phyloP scores from a whole-genome alignment of 2,888 invertebrate species.

The Cartodere bifasciata region DNA sequence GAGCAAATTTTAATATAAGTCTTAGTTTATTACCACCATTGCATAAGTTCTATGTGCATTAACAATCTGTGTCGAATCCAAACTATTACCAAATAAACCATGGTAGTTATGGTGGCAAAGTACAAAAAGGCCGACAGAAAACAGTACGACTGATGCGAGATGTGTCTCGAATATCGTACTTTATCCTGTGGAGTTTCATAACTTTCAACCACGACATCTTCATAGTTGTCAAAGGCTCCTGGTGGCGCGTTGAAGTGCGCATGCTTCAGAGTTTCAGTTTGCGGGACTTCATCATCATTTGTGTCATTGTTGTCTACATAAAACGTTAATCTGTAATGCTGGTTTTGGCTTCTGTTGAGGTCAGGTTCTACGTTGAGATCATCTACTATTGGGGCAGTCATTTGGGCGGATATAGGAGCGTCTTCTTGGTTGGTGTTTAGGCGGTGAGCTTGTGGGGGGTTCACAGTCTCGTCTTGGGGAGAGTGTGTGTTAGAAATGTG shows the following conservation, averaged over 20 bases:
- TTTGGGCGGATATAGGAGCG: slow-evolving; percentile 15
- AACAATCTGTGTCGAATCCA: slow-evolving; percentile 35
- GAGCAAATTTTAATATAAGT: no score
- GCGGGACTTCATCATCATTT: slow-evolving; percentile 8
- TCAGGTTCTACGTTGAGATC: slow-evolving; percentile 21
- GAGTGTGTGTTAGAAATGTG: slow-evolving; percentile 33
- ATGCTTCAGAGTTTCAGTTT: slow-evolving; percentile 19
- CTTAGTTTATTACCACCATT: slow-evolving; percentile 29
- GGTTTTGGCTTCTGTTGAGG: slow-evolving; percentile 12
- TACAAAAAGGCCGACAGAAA: slow-evolving; percentile 34
- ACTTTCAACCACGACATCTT: slow-evolving; percentile 30
- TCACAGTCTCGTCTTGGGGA: slow-evolving; percentile 11
- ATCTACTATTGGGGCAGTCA: slow-evolving; percentile 15
- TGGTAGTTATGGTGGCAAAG: slow-evolving; percentile 33
- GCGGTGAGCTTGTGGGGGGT: no score
- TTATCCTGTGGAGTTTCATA: slow-evolving; percentile 21
- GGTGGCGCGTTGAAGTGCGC: slow-evolving; percentile 18
- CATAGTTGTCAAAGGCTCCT: slow-evolving; percentile 17
- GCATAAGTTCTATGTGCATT: slow-evolving; percentile 32
- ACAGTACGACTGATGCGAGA: slow-evolving; percentile 30
- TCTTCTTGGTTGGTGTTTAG: slow-evolving; percentile 15
- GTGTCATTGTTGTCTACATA: slow-evolving; percentile 28
- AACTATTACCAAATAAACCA: slow-evolving; percentile 32
- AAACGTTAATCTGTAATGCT: slow-evolving; percentile 31
- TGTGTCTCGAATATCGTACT: slow-evolving; percentile 16